A percentile compares a stretch with the other conserved stretches of the same genome.
These are phyloP conservation scores for Ditylenchus dipsaci DNA, from an alignment of 1,140 invertebrate genomes.

Conservation along the genomic window DNA sequence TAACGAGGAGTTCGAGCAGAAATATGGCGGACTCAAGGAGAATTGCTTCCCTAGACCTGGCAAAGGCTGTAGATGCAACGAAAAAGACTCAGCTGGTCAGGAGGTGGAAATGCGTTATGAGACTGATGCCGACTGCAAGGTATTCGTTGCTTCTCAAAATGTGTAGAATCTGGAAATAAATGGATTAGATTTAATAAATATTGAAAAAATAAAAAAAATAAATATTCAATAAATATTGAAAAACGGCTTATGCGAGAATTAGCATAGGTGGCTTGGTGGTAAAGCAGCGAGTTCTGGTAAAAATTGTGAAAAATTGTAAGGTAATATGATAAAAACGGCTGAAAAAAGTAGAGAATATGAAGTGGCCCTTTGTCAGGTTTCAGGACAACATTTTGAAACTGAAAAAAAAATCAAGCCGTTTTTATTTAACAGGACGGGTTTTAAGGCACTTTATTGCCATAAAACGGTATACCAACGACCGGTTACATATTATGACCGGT, in stretches of 20 bases:
- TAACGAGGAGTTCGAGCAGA: conserved; percentile 37
- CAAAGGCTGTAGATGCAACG: conserved; percentile 38
- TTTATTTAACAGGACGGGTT: no score
- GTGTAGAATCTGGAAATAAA: neutral
- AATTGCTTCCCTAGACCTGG: conserved; percentile 41
- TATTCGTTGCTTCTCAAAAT: neutral
- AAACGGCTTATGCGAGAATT: neutral
- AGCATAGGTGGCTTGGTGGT: no score
- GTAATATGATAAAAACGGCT: no score
- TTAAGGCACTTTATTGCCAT: no score
- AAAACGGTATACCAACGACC: no score
- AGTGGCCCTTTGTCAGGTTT: no score
- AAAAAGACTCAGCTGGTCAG: conserved; percentile 33
- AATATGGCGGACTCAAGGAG: conserved; percentile 21
- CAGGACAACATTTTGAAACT: no score
- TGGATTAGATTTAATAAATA: neutral
- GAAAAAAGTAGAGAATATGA: no score
- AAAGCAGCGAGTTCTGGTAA: no score
- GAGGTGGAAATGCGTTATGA: conserved; percentile 37
- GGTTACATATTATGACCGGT: no score
- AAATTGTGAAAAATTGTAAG: no score
- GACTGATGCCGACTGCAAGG: conserved; percentile 33
- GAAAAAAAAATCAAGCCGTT: no score
- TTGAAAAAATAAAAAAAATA: neutral
- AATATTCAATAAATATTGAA: neutral